These are phyloP conservation scores for Trogon melanurus DNA, from an alignment of 2,113 vertebrate genomes.

Conservation along the genomic window DNA sequence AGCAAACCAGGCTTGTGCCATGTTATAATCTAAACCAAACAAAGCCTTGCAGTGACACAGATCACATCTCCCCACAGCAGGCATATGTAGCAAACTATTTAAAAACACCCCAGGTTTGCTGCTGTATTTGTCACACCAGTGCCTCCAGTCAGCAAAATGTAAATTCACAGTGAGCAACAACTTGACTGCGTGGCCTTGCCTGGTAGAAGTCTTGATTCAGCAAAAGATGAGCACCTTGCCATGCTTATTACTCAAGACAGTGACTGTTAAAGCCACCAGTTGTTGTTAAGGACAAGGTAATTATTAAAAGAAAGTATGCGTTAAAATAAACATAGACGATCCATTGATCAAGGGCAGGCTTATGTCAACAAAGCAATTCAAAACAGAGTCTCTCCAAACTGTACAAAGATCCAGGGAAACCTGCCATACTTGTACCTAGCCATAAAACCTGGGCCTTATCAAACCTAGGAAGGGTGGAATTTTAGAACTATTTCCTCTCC, in stretches of 20 bases:
- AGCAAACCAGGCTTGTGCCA: neutral
- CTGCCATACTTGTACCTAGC: neutral
- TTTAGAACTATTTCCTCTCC: neutral
- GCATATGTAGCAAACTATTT: neutral
- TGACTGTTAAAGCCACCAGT: neutral
- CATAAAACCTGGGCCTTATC: neutral
- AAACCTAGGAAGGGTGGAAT: neutral
- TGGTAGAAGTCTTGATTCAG: neutral
- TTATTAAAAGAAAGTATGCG: slow-evolving; percentile 2
- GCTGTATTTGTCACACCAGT: neutral
- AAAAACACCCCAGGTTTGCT: neutral
- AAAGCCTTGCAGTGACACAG: neutral
- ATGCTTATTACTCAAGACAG: neutral
- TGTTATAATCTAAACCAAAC: neutral
- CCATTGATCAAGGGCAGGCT: neutral
- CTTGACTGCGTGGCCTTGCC: neutral
- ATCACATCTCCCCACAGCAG: neutral
- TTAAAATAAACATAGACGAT: slow-evolving; percentile 11
- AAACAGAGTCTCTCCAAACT: neutral
- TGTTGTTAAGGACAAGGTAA: neutral
- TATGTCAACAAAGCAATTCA: neutral
- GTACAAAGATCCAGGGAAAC: neutral
- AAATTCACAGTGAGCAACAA: neutral
- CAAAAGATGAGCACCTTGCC: neutral
- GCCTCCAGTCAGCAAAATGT: neutral